These are phyloP conservation scores for Propithecus deckenii DNA, from an alignment of 2,797 vertebrate species.

Conservation along the genomic window DNA sequence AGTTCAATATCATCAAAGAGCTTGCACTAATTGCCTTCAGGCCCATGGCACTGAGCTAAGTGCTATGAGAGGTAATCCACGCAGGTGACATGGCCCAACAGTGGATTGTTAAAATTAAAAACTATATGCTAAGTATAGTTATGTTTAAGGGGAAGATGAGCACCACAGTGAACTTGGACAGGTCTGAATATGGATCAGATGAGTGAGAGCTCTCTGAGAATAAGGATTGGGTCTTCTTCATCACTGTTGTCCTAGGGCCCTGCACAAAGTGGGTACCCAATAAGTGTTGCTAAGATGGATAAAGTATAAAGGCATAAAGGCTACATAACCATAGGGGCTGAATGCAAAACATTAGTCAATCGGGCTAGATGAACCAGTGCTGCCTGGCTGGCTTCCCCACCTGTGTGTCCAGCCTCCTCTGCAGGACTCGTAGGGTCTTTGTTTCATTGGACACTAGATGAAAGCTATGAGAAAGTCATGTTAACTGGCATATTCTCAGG, in stretches of 20 bases:
- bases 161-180: slow-evolving; percentile 26
- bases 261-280: background rate
- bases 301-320: background rate
- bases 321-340: background rate
- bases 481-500: background rate
- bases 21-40: slow-evolving; percentile 59
- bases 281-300: background rate
- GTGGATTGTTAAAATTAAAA: slow-evolving; percentile 62
- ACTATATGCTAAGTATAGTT: slow-evolving; percentile 56
- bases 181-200: slow-evolving; percentile 19
- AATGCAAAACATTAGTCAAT: background rate
- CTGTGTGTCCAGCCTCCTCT: background rate
- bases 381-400: background rate
- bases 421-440: background rate
- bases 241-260: background rate
- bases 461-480: background rate
- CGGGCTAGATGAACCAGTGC: background rate
- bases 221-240: background rate
- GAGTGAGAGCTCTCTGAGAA: background rate
- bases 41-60: slow-evolving; percentile 17
- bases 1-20: slow-evolving; percentile 58
- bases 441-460: background rate
- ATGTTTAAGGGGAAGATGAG: slow-evolving; percentile 37
- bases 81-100: slow-evolving; percentile 52
- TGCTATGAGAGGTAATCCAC: slow-evolving; percentile 43